These are phyloP conservation scores for Condylostylus longicornis DNA, from an alignment of 1,140 invertebrate species.

Conservation along the genomic window DNA sequence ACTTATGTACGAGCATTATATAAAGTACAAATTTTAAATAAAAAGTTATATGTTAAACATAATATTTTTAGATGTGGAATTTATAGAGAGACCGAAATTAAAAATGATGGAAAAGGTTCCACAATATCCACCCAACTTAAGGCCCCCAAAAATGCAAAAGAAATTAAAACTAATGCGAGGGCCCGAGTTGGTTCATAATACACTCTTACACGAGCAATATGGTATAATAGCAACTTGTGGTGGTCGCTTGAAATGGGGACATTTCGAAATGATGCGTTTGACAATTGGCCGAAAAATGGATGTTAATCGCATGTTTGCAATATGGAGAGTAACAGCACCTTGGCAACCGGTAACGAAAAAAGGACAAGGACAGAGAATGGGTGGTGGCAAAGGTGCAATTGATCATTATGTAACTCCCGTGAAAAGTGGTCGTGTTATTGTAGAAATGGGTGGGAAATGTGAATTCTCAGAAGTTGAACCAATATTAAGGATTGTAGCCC, in stretches of 20 bases:
- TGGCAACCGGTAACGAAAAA: slow-evolving; percentile 93
- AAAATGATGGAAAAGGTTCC: slow-evolving; percentile 56
- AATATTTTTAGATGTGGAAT: slow-evolving; percentile 44
- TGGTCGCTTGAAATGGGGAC: slow-evolving; percentile 59
- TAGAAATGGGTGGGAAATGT: slow-evolving; percentile 85
- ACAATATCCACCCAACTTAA: slow-evolving; percentile 43
- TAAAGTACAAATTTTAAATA: background rate
- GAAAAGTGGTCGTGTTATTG: slow-evolving; percentile 76
- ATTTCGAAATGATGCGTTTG: slow-evolving; percentile 80
- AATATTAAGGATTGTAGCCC: slow-evolving; percentile 51
- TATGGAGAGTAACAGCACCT: slow-evolving; percentile 85
- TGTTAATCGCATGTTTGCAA: slow-evolving; percentile 69
- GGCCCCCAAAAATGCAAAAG: slow-evolving; percentile 71
- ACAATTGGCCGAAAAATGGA: slow-evolving; percentile 55
- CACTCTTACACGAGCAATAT: slow-evolving; percentile 74
- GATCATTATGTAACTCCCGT: slow-evolving; percentile 91
- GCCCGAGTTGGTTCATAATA: slow-evolving; percentile 71
- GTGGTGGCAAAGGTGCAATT: slow-evolving; percentile 91
- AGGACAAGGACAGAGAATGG: slow-evolving; percentile 79
- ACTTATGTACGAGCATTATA: too few relatives aligned
- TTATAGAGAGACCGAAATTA: slow-evolving; percentile 55
- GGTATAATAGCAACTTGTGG: slow-evolving; percentile 78
- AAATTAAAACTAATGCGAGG: slow-evolving; percentile 70
- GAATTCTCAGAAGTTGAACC: slow-evolving; percentile 67
- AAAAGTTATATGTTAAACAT: background rate